Percentiles rank a stretch among this genome's conserved stretches.
These are phyloP conservation scores for Rhinopomastus cyanomelas DNA, from an alignment of 2,113 vertebrate genomes.

Conservation along the genomic window DNA sequence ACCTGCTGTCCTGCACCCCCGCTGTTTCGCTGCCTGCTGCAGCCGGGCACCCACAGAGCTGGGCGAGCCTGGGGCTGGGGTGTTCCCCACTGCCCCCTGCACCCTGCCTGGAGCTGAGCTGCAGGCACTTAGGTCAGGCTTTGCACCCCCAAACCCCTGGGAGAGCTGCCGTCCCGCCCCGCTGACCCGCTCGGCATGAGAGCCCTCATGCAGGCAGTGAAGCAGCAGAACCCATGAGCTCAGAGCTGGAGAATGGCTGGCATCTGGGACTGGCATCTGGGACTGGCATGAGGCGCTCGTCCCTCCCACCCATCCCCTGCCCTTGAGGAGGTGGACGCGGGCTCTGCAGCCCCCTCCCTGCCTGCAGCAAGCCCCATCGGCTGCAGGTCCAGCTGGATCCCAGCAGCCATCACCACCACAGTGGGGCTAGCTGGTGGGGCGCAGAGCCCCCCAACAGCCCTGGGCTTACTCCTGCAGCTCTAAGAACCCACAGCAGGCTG, in stretches of 20 bases:
- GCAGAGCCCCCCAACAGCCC: background rate
- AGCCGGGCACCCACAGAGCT: rapidly evolving
- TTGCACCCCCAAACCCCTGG: background rate
- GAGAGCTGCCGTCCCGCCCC: background rate
- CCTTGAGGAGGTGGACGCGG: conserved; percentile 24
- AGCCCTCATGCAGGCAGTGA: background rate
- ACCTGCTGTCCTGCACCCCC: background rate
- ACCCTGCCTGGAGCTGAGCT: background rate
- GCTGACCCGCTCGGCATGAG: background rate
- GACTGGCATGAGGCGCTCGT: background rate
- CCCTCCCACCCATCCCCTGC: conserved; percentile 6
- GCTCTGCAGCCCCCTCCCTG: background rate
- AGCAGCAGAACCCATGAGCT: conserved; percentile 43
- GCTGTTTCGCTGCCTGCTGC: rapidly evolving
- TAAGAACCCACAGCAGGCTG: background rate
- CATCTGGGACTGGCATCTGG: conserved; percentile 17
- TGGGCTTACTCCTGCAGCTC: background rate
- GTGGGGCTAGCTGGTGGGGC: background rate
- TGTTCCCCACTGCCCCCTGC: background rate
- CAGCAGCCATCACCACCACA: rapidly evolving
- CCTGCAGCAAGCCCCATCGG: background rate
- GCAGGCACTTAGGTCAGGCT: background rate
- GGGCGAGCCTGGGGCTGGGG: background rate
- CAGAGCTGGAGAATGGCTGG: conserved; percentile 64
- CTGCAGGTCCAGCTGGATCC: background rate